A percentile compares a stretch with the other conserved stretches of the same genome.
Conservation (phyloP, 1,140 invertebrate species). For the Micrasema longulum region DNA sequence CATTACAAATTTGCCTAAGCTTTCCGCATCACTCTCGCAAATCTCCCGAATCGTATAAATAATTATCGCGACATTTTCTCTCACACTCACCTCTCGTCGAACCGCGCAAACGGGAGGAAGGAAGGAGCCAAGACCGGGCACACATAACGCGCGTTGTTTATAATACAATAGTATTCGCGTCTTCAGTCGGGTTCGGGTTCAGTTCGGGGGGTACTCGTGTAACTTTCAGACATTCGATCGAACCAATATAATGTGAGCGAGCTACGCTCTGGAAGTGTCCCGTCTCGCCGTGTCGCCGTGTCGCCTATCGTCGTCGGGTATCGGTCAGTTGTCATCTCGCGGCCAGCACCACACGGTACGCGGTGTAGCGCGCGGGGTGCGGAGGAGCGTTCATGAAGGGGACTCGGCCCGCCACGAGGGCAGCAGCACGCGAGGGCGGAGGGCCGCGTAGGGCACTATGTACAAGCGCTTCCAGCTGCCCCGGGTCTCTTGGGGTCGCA, state of each 20-base stretch:
- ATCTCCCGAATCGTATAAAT: slow-evolving; percentile 18
- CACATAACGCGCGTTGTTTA: no score
- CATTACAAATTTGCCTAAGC: slow-evolving; percentile 37
- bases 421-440: background rate
- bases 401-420: slow-evolving; percentile 12
- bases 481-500: slow-evolving; percentile 51
- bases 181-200: background rate
- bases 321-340: background rate
- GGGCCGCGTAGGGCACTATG: slow-evolving; percentile 36
- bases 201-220: background rate
- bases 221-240: background rate
- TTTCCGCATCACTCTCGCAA: slow-evolving; percentile 20
- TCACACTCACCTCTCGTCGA: slow-evolving; percentile 9
- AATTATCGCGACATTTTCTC: background rate
- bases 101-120: background rate
- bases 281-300: slow-evolving; percentile 9
- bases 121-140: no score
- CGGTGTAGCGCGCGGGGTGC: background rate
- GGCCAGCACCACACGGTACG: background rate
- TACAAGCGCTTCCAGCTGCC: slow-evolving; percentile 45
- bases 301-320: background rate
- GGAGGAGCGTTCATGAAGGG: slow-evolving; percentile 45
- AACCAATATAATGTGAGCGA: slow-evolving; percentile 33
- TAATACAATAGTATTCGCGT: background rate
- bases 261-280: background rate